Percentiles rank a stretch among this genome's conserved stretches.
These are phyloP conservation scores for Heterotis niloticus DNA, from an alignment of 2,113 vertebrate species.

Conservation along the genomic window DNA sequence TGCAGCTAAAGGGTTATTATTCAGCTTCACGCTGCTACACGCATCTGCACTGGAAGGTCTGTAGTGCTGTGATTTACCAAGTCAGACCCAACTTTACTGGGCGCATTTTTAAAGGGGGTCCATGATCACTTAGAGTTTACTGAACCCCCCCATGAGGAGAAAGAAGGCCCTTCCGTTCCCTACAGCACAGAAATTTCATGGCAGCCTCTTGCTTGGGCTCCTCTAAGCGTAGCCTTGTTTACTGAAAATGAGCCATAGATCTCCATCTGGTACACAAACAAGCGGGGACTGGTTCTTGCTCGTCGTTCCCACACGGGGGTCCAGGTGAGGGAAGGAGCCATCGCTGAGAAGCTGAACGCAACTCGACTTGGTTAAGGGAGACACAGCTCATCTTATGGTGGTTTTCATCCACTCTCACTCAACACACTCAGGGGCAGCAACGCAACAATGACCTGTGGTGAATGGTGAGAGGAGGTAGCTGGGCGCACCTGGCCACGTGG, in stretches of 20 bases:
- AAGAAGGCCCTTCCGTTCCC: neutral
- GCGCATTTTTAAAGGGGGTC: slow-evolving; percentile 50
- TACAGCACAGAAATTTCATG: neutral
- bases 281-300: neutral
- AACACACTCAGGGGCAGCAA: no score
- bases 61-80: slow-evolving; percentile 33
- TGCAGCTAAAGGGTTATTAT: no score
- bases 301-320: neutral
- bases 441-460: neutral
- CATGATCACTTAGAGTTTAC: slow-evolving; percentile 47
- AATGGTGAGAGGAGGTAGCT: neutral
- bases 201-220: neutral
- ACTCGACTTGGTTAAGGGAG: no score
- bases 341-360: neutral
- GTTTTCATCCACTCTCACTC: no score
- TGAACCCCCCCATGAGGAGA: slow-evolving; percentile 30
- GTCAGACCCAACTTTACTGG: slow-evolving; percentile 40
- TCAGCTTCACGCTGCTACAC: no score
- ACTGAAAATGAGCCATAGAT: neutral
- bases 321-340: neutral
- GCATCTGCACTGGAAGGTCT: slow-evolving; percentile 22
- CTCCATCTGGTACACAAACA: neutral
- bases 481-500: slow-evolving; percentile 80
- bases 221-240: slow-evolving; percentile 11
- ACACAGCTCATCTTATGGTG: neutral